These are phyloP conservation scores for Xylocampa areola DNA, from an alignment of 2,888 invertebrate species.

Conservation along the genomic window DNA sequence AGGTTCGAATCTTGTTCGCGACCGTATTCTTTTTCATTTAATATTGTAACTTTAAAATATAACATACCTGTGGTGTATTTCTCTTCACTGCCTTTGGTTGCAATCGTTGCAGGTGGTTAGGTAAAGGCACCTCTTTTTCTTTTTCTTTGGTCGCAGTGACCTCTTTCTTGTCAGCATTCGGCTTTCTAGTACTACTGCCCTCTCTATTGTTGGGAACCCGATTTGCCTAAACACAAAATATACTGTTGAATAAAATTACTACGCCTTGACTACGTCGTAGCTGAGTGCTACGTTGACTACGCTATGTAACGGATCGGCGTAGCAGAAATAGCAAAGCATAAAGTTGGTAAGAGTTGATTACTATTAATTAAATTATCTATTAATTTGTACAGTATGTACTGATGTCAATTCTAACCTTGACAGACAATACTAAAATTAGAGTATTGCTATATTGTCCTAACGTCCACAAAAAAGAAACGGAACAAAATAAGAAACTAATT, in stretches of 20 bases:
- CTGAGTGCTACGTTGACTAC: neutral
- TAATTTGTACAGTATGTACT: no score
- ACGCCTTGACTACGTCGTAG: neutral
- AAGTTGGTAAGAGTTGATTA: no score
- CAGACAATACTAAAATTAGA: no score
- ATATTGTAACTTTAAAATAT: no score
- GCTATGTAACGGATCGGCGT: neutral
- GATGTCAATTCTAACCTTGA: no score
- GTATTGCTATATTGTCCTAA: no score
- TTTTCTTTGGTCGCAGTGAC: slow-evolving; percentile 51
- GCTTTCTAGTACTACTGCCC: slow-evolving; percentile 12
- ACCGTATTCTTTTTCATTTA: neutral
- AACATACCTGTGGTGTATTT: slow-evolving; percentile 75
- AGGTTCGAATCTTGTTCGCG: no score
- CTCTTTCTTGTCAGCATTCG: slow-evolving; percentile 36
- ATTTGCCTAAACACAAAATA: slow-evolving; percentile 58
- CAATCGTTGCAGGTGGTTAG: slow-evolving; percentile 93
- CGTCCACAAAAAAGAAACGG: no score
- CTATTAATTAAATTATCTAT: no score
- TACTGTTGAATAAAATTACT: neutral
- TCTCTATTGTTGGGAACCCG: slow-evolving; percentile 62
- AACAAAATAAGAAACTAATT: no score
- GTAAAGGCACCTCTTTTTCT: slow-evolving; percentile 78
- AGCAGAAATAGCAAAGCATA: neutral
- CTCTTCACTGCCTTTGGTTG: slow-evolving; percentile 90